phyloP scores from a whole-genome alignment of 23 tunicate genomes.

The Halocynthia aurantium region DNA sequence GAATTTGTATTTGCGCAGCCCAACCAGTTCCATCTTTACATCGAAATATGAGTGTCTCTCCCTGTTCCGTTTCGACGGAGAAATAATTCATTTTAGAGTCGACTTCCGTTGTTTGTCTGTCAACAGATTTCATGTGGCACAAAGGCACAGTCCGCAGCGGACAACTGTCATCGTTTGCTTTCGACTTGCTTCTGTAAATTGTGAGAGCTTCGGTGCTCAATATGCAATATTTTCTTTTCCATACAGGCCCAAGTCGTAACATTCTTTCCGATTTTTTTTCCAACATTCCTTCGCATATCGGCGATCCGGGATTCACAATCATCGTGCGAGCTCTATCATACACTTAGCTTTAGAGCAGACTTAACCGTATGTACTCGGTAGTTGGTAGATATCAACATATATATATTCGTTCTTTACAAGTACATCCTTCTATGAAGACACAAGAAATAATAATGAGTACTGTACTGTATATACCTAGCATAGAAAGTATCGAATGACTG shows the following conservation, averaged over 20 bases:
- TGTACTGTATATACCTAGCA: too few species aligned
- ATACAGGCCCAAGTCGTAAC: constrained; percentile 38
- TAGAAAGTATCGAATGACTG: too few species aligned
- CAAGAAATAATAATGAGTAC: too few species aligned
- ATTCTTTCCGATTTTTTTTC: constrained; percentile 47
- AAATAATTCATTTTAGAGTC: constrained; percentile 23
- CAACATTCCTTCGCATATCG: constrained; percentile 33
- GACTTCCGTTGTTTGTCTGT: constrained; percentile 11
- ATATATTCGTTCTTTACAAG: too few species aligned
- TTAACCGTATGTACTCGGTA: too few species aligned
- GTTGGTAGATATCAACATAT: too few species aligned
- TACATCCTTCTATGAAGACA: too few species aligned
- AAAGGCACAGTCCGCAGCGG: constrained; percentile 38
- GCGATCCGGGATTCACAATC: neutral
- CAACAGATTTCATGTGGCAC: constrained; percentile 37
- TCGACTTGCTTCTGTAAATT: constrained; percentile 32
- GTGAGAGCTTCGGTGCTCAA: constrained; percentile 31
- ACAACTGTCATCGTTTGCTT: neutral
- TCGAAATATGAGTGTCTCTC: constrained; percentile 32
- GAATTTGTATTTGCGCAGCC: constrained; percentile 64
- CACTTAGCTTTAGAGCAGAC: too few species aligned
- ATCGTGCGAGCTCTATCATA: too few species aligned
- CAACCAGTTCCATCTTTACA: constrained; percentile 27
- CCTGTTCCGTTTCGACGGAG: constrained; percentile 30
- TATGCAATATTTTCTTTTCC: constrained; percentile 55